Percentiles rank a stretch among this genome's conserved stretches.
Evolutionary conservation across 2,797 vertebrate species (phyloP).

Genomic region (Manis javanica): DNA sequence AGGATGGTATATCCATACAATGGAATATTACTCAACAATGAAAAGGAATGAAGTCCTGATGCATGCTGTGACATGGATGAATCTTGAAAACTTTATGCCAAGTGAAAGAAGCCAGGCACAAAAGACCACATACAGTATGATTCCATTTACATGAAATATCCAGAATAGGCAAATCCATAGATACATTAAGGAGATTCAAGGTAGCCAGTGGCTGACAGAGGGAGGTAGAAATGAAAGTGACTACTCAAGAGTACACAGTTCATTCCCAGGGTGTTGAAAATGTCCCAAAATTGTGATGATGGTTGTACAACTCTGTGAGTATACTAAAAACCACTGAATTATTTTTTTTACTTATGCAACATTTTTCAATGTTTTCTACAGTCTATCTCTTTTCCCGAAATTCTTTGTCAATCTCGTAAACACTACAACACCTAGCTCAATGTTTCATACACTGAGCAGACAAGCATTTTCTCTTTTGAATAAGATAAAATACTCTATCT

Average conservation of each 20-base stretch:
- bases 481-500: not conserved
- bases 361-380: not conserved
- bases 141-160: not conserved
- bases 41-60: not conserved
- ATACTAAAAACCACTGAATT: not conserved
- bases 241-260: not conserved
- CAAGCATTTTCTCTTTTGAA: not conserved
- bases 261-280: not conserved
- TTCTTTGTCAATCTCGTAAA: not conserved
- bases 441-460: not conserved
- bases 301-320: not conserved
- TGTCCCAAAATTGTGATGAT: not conserved
- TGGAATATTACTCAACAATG: not conserved
- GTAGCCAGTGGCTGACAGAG: not conserved
- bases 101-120: not conserved
- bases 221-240: fast-evolving
- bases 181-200: not conserved
- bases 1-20: not conserved
- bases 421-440: not conserved
- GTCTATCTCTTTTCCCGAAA: not conserved
- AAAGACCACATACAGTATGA: not conserved
- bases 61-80: fast-evolving
- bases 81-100: not conserved
- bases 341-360: not conserved
- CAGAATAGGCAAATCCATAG: not conserved